phyloP scores from a whole-genome alignment of 2,888 invertebrate genomes.

The Sesia apiformis region DNA sequence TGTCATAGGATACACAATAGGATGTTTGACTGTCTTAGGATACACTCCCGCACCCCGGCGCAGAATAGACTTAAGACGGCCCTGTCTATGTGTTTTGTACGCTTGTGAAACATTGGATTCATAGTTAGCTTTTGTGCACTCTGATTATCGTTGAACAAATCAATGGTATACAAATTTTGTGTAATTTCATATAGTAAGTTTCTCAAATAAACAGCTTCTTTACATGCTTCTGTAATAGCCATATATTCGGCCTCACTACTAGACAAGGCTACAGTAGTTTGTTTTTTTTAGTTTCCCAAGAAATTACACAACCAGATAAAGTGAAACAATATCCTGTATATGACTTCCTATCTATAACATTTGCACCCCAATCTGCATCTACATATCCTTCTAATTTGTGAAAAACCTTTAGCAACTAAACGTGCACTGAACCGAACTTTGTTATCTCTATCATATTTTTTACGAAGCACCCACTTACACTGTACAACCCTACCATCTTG shows the following conservation, averaged over 20 bases:
- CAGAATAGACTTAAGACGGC: too few relatives aligned
- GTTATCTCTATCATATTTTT: neutral
- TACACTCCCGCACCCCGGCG: too few relatives aligned
- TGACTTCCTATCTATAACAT: conserved; percentile 7
- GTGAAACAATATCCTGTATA: conserved; percentile 7
- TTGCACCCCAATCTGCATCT: conserved; percentile 8
- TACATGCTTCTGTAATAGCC: conserved; percentile 9
- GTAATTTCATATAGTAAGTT: conserved; percentile 11
- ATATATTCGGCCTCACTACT: too few relatives aligned
- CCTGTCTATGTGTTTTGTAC: conserved; percentile 3
- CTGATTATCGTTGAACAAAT: conserved; percentile 1
- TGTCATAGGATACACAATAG: too few relatives aligned
- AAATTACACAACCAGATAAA: conserved; percentile 4
- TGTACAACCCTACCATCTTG: too few relatives aligned
- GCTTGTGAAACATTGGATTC: conserved; percentile 1
- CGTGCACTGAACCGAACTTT: neutral
- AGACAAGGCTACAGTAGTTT: conserved; percentile 6
- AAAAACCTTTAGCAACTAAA: neutral
- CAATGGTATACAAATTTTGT: conserved; percentile 8
- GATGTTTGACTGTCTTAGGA: too few relatives aligned
- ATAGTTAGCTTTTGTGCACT: neutral
- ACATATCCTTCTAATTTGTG: too few relatives aligned
- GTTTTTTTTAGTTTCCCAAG: conserved; percentile 7
- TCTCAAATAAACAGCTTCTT: conserved; percentile 12
- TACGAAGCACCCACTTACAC: too few relatives aligned